phyloP scores from a whole-genome alignment of 2,113 vertebrate species.

The Dolichallabes microphthalmus region DNA sequence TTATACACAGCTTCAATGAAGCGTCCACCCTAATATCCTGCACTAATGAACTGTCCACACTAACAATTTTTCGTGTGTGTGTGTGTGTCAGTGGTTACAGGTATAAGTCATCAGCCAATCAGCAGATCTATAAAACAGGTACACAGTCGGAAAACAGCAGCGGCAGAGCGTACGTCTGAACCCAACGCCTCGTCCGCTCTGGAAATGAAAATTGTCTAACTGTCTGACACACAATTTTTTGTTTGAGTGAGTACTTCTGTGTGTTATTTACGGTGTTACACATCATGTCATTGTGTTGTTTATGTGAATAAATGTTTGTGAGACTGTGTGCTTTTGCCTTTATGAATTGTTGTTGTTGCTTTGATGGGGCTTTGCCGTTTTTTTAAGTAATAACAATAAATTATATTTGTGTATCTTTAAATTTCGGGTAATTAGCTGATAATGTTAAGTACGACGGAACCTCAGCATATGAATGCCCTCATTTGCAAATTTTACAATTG shows the following conservation, averaged over 20 bases:
- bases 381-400: background rate
- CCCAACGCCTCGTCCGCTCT: background rate
- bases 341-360: background rate
- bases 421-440: background rate
- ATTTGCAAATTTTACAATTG: too few species aligned
- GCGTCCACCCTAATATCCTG: background rate
- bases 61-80: background rate
- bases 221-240: too few species aligned
- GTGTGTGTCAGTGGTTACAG: constrained; percentile 58
- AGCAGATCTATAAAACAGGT: constrained; percentile 64
- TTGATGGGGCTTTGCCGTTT: background rate
- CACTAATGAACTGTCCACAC: background rate
- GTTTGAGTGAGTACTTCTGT: background rate
- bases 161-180: constrained; percentile 65
- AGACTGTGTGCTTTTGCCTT: background rate
- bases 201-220: background rate
- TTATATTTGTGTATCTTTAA: background rate
- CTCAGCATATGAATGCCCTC: too few species aligned
- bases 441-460: background rate
- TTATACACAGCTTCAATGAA: background rate
- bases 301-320: background rate
- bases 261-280: background rate
- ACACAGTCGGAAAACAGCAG: constrained; percentile 44
- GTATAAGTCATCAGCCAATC: constrained; percentile 55
- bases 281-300: background rate